Evolutionary conservation across 2,797 vertebrate genomes (phyloP).

Genomic region (Rhadinocentrus ornatus): DNA sequence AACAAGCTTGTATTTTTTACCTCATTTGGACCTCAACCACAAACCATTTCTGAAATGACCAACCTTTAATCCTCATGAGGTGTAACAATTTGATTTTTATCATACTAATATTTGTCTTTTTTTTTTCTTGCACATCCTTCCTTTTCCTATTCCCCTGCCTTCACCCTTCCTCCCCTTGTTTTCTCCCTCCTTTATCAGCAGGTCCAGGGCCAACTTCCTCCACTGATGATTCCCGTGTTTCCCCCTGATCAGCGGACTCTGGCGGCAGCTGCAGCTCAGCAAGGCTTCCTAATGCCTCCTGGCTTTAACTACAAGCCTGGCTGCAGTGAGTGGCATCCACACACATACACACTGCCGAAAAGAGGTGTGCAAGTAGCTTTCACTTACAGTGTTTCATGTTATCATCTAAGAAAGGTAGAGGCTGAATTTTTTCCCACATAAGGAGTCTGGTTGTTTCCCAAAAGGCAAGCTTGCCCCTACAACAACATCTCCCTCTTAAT

Average conservation of each 20-base stretch:
- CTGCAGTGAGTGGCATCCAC: constrained; percentile 91
- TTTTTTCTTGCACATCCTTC: constrained; percentile 41
- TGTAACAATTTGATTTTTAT: not conserved
- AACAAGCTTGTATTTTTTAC: not conserved
- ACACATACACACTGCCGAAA: constrained; percentile 9
- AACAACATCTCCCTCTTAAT: constrained; percentile 71
- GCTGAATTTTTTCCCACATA: constrained; percentile 63
- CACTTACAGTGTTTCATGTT: constrained; percentile 33
- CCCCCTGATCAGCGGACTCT: constrained; percentile 97
- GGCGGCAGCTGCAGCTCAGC: constrained; percentile 95
- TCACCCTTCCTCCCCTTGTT: not conserved
- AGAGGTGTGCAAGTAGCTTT: constrained; percentile 34
- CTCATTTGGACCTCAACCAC: too few species aligned
- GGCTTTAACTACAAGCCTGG: constrained; percentile 99
- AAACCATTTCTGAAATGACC: too few species aligned
- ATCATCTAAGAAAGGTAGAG: constrained; percentile 56
- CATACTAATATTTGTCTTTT: not conserved
- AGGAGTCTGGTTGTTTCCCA: constrained; percentile 63
- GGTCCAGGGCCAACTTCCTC: constrained; percentile 98
- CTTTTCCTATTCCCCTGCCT: not conserved
- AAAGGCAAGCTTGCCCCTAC: constrained; percentile 64
- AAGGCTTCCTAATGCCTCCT: constrained; percentile 97
- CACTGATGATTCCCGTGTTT: constrained; percentile 98
- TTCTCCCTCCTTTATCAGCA: constrained; percentile 83
- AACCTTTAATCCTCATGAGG: too few species aligned